Evolutionary conservation across 2,888 invertebrate species (phyloP), one percentile per base, ranked within the genome.

Genomic region (Luperina nickerlii): DNA sequence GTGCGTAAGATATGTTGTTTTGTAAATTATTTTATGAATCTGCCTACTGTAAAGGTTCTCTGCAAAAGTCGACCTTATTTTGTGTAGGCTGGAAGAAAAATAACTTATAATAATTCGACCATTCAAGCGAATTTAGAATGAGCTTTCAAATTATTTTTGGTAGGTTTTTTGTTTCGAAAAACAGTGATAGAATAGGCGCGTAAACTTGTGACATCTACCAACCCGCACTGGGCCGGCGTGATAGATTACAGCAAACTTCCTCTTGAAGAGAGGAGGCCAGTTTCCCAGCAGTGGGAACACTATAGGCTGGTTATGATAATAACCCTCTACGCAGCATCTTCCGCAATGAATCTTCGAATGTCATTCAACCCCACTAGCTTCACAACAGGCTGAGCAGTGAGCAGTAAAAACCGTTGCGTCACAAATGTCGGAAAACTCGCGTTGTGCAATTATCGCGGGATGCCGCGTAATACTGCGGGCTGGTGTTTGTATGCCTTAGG

Each of bases 381-480:
- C 70, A 74, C 77, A 79, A 70, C 76, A 70, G 67, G 74, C 74
- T 77, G 24, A 66, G 27, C 48, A 57, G 57, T 5, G 15, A 38
- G 57, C 73, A 82, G 78, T 79, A 84, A 86, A 87, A 85, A 87
- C 48, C 48, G n/a, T 86, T 86, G 24, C 78, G 75, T 82, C 76
- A 87, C 67, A 60, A 71, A 62, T 65, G 80, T 77, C 75, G 87
- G 86, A 84, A 86, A 86, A 87, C 72, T 74, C 62, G 9, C 15
- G 45, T 87, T 87, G 54, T 77, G 86, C 48, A 87, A 87, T 84
- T 70, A 78, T 75, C 67, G 45, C 72, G 51, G 78, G 81, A 84
- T 81, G 75, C 63, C 67, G 74, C 87, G 84, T 87, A 84, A 86
- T 69, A 76, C 75, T 42, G 74, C 45, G 51, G 20, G 62, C 38